Conservation (phyloP, 1,140 invertebrate genomes). For the Pogonus chalceus region DNA sequence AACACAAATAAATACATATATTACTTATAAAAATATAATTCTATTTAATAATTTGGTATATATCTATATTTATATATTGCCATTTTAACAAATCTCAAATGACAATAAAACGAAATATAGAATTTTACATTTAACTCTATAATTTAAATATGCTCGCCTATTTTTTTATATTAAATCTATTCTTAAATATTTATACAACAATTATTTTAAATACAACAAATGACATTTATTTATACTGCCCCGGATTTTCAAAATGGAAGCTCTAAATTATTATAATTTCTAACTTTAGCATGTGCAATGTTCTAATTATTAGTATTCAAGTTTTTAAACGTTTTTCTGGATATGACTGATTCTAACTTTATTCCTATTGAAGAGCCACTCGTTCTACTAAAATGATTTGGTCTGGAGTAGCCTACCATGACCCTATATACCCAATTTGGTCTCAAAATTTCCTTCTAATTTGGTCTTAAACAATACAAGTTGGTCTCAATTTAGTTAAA, state of each 20-base stretch:
- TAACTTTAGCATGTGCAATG: background rate
- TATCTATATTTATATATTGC: no score
- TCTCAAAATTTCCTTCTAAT: background rate
- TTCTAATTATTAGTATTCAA: background rate
- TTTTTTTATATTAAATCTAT: no score
- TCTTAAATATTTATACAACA: no score
- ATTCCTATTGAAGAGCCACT: background rate
- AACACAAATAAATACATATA: no score
- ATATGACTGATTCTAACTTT: background rate
- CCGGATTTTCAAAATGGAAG: background rate
- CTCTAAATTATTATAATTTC: background rate
- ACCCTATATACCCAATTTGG: background rate
- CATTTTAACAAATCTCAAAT: no score
- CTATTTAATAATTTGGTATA: no score
- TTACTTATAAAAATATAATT: no score
- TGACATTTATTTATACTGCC: background rate
- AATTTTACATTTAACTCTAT: no score
- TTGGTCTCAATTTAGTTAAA: background rate
- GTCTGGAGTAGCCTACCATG: background rate
- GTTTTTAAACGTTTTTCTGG: background rate
- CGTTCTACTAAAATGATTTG: background rate
- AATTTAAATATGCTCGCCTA: no score
- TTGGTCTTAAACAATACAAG: background rate
- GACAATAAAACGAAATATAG: no score
- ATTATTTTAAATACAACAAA: background rate